Conservation (phyloP, 2,888 invertebrate genomes). For the Athalia circularis region DNA sequence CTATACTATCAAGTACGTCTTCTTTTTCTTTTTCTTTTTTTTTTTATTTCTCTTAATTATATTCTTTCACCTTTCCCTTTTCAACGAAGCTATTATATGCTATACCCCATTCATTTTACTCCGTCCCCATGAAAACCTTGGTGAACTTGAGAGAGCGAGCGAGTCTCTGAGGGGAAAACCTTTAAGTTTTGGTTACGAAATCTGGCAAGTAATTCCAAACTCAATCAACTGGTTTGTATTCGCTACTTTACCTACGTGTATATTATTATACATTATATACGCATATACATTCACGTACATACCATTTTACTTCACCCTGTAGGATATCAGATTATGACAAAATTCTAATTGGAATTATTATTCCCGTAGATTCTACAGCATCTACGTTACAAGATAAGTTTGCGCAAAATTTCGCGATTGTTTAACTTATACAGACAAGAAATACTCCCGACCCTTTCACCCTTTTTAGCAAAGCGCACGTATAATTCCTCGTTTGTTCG, state of each 20-base stretch:
- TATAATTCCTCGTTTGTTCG: too few relatives aligned
- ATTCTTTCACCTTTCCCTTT: too few relatives aligned
- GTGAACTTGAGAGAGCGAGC: not conserved
- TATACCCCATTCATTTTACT: not conserved
- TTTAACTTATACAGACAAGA: too few relatives aligned
- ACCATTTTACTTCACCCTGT: not conserved
- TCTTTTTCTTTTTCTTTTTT: too few relatives aligned
- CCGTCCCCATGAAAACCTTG: not conserved
- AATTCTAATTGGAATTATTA: not conserved
- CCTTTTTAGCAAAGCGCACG: too few relatives aligned
- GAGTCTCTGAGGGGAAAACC: not conserved
- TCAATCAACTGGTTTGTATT: conserved; percentile 32
- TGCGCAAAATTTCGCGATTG: too few relatives aligned
- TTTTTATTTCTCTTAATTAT: too few relatives aligned
- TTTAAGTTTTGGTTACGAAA: conserved; percentile 21
- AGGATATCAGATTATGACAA: not conserved
- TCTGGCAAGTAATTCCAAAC: conserved; percentile 20
- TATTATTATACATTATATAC: not conserved
- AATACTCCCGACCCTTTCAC: too few relatives aligned
- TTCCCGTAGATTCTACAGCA: too few relatives aligned
- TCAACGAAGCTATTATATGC: too few relatives aligned
- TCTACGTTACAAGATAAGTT: too few relatives aligned
- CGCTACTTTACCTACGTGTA: not conserved
- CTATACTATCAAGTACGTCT: too few relatives aligned
- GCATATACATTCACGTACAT: not conserved